These are phyloP conservation scores for Kryptolebias ocellatus DNA, from an alignment of 2,797 vertebrate species.

Conservation along the genomic window DNA sequence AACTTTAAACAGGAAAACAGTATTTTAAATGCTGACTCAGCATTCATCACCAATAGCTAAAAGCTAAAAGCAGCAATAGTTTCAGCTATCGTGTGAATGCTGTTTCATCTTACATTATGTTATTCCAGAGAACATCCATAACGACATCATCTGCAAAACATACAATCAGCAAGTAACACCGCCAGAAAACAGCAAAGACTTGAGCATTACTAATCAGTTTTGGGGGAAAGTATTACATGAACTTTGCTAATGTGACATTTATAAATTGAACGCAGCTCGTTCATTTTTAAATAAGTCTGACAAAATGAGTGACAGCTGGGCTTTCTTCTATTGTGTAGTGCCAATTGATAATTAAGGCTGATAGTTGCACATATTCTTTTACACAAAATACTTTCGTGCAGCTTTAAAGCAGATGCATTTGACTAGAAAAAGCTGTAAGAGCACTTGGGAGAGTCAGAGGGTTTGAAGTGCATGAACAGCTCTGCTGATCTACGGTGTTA, in stretches of 20 bases:
- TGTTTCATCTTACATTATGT: neutral
- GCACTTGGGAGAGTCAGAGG: slow-evolving; percentile 48
- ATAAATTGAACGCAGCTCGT: slow-evolving; percentile 16
- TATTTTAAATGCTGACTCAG: too few relatives aligned
- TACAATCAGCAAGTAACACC: neutral
- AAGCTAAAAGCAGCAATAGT: too few relatives aligned
- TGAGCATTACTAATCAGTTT: slow-evolving; percentile 2
- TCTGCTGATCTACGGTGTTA: slow-evolving; percentile 56
- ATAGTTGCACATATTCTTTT: slow-evolving; percentile 31
- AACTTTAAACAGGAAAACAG: too few relatives aligned
- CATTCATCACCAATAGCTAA: too few relatives aligned
- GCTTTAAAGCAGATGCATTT: slow-evolving; percentile 37
- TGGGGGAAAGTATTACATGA: slow-evolving; percentile 3
- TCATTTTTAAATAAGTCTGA: slow-evolving; percentile 10
- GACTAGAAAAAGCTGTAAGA: slow-evolving; percentile 45
- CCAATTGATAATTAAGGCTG: slow-evolving; percentile 41
- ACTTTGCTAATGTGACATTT: slow-evolving; percentile 14
- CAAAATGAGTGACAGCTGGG: neutral
- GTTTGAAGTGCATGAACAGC: slow-evolving; percentile 57
- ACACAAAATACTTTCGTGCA: slow-evolving; percentile 29
- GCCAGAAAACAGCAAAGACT: slow-evolving; percentile 1
- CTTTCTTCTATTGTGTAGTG: slow-evolving; percentile 16
- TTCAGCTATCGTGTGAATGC: too few relatives aligned
- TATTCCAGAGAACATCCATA: slow-evolving; percentile 11
- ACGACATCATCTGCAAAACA: neutral